Evolutionary conservation across 2,113 vertebrate species (phyloP), one percentile per base, ranked within the genome.

Genomic region (Cottus gobio): DNA sequence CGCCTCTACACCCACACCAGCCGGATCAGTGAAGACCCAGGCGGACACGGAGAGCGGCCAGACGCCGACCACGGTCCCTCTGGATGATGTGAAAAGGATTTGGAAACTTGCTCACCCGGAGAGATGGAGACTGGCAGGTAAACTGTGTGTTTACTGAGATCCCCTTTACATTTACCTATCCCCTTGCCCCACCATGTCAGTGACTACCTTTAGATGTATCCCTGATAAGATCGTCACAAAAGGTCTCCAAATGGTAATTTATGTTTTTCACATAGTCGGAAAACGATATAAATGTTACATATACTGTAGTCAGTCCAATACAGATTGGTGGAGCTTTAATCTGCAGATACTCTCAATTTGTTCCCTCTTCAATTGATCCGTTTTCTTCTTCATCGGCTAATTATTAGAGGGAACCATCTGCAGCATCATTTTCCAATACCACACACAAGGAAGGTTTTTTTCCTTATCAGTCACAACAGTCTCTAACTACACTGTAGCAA

Each of bases 111-210:
- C 96, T 57, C 83, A 93, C 5, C 95, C 96, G 0, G 96, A 98
- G 93, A 95, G 96, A 86, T 90, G 96, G 93, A 95, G 95, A 36
- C 90, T 98, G 58, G 71, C 97, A 94, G 96, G 97, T 97, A 95
- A 58, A 31, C 18, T 20, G 22, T 30, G n/a, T 77, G 9, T 30
- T 2, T 36, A 22, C 11, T 31, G 56, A 20, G 42, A 66, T 5
- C 9, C 26, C 18, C 6, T 4, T 60, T 15, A 11, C 22, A 11
- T 24, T 12, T 34, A 37, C 30, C 30, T 52, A 39, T n/a, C 28
- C 37, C 22, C 12, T 34, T 61, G 7, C 8, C 1, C 18, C 18
- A 22, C 2, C 26, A 30, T 11, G 20, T 20, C 15, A 18, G 6
- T 22, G 26, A 31, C 18, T 11, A 4, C 24, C n/a, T 18, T 57